Conservation (phyloP, 2,888 invertebrate species). For the Eupithecia tripunctaria region DNA sequence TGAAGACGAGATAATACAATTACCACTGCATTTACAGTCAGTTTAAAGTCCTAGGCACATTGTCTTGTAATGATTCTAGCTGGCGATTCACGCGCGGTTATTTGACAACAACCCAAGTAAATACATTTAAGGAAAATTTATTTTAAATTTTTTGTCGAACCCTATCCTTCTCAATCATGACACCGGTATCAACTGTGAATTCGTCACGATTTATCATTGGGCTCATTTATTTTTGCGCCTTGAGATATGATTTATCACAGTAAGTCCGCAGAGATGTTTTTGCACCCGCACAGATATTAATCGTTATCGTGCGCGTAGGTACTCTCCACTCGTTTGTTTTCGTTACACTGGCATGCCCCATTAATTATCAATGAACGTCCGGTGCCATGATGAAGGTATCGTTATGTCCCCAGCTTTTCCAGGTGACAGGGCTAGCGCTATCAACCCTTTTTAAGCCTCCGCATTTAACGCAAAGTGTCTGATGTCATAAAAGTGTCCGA, state of each 20-base stretch:
- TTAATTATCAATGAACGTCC: constrained; percentile 85
- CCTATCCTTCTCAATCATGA: constrained; percentile 71
- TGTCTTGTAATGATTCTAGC: neutral
- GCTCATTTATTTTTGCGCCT: constrained; percentile 84
- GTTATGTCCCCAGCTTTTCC: constrained; percentile 76
- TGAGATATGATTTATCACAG: constrained; percentile 83
- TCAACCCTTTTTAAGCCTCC: constrained; percentile 84
- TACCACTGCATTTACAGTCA: neutral
- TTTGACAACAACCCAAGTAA: neutral
- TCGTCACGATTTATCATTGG: constrained; percentile 81
- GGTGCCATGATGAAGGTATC: constrained; percentile 79
- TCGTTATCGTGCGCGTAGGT: constrained; percentile 79
- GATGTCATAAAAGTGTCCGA: constrained; percentile 84
- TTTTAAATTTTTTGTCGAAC: constrained; percentile 46
- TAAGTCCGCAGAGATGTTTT: constrained; percentile 81
- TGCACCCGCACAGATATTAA: constrained; percentile 82
- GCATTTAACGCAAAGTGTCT: constrained; percentile 81
- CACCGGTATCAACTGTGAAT: constrained; percentile 65
- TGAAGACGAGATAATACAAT: neutral
- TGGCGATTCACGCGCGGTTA: neutral
- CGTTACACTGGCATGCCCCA: constrained; percentile 81
- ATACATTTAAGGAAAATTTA: neutral
- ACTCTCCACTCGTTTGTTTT: constrained; percentile 81
- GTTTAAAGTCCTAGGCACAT: no score
- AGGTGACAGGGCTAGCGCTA: constrained; percentile 80